These are phyloP conservation scores for Pangasius krempfi DNA, from an alignment of 2,797 vertebrate species.

Conservation along the genomic window DNA sequence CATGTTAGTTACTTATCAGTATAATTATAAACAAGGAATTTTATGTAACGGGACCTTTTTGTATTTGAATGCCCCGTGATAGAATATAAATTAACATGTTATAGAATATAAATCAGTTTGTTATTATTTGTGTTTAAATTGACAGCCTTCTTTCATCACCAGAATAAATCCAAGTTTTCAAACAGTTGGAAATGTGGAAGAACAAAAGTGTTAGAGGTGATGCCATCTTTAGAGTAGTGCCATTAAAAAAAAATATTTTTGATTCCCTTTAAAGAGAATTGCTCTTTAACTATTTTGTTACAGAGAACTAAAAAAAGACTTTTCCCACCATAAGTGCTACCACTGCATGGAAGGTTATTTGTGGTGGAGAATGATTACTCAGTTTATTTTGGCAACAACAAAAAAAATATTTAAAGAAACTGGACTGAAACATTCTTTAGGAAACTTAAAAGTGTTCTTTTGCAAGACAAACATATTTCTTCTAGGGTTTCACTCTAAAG, in stretches of 20 bases:
- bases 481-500: not conserved
- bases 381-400: not conserved
- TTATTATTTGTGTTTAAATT: not conserved
- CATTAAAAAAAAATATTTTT: not conserved
- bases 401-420: not conserved
- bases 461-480: not conserved
- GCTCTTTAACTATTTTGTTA: not conserved
- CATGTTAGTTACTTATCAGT: not conserved
- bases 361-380: not conserved
- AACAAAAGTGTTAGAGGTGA: not conserved
- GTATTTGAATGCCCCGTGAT: not conserved
- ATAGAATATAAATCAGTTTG: not conserved
- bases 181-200: not conserved
- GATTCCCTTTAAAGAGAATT: not conserved
- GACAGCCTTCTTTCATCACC: not conserved
- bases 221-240: not conserved
- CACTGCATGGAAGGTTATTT: not conserved
- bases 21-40: not conserved
- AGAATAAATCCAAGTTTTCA: not conserved
- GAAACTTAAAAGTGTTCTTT: not conserved
- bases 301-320: not conserved
- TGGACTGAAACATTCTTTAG: not conserved
- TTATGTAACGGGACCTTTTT: not conserved
- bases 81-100: not conserved
- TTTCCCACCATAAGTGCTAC: not conserved